phyloP scores from a whole-genome alignment of 2,888 invertebrate species.

The Mesochorus sp. region DNA sequence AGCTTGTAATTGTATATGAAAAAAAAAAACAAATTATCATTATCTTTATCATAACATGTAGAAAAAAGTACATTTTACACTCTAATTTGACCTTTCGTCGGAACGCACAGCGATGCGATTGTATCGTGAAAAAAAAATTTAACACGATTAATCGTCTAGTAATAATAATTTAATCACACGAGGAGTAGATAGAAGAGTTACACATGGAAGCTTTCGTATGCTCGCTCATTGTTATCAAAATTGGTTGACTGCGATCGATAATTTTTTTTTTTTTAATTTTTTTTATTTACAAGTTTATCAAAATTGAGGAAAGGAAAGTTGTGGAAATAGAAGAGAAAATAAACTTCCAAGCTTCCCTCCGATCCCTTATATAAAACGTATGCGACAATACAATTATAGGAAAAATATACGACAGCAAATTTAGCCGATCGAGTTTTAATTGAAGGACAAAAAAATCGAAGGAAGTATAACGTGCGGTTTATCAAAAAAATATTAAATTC shows the following conservation, averaged over 20 bases:
- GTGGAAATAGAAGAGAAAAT: not conserved
- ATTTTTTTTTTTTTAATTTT: not conserved
- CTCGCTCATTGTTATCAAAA: slow-evolving; percentile 19
- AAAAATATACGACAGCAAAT: slow-evolving; percentile 30
- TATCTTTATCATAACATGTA: slow-evolving; percentile 23
- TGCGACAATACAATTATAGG: slow-evolving; percentile 30
- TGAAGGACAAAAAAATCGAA: not conserved
- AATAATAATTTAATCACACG: slow-evolving; percentile 60
- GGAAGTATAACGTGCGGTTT: not conserved
- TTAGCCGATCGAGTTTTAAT: slow-evolving; percentile 7
- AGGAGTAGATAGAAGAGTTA: slow-evolving; percentile 27
- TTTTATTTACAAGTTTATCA: slow-evolving; percentile 58
- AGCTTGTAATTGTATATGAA: slow-evolving; percentile 14
- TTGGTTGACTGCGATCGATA: slow-evolving; percentile 32
- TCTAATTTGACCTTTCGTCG: slow-evolving; percentile 40
- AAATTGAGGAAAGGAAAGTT: slow-evolving; percentile 43
- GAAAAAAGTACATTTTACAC: not conserved
- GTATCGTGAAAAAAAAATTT: slow-evolving; percentile 4
- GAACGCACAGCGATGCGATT: slow-evolving; percentile 35
- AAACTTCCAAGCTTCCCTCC: slow-evolving; percentile 20
- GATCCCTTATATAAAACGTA: slow-evolving; percentile 24
- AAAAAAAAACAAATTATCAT: no score
- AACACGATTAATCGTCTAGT: slow-evolving; percentile 42
- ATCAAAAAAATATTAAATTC: not conserved
- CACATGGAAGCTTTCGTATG: slow-evolving; percentile 1